These are phyloP conservation scores for Pipra filicauda DNA, from an alignment of 2,113 vertebrate species.

Conservation along the genomic window DNA sequence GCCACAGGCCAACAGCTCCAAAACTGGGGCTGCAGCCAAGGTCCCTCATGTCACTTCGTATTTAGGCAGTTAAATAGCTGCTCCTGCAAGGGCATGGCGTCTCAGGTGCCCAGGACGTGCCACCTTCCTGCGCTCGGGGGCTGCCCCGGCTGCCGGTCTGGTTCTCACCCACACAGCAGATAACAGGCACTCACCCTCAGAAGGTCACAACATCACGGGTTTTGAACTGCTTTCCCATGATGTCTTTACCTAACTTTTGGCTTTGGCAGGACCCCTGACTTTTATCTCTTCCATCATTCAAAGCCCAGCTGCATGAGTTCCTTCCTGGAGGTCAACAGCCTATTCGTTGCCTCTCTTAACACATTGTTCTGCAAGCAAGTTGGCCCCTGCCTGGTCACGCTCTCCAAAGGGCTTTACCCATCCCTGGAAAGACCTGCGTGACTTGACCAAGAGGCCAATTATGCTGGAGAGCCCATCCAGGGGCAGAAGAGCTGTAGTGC, in stretches of 20 bases:
- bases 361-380: rapidly evolving
- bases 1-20: constrained; percentile 18
- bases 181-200: background rate
- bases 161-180: background rate
- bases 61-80: background rate
- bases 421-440: background rate
- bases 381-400: background rate
- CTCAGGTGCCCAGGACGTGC: background rate
- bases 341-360: rapidly evolving
- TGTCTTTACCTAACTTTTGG: background rate
- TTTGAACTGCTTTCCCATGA: background rate
- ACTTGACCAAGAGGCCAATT: background rate
- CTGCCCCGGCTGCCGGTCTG: background rate
- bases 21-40: background rate
- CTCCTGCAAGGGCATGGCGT: background rate
- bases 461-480: background rate
- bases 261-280: background rate
- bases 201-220: rapidly evolving
- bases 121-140: rapidly evolving
- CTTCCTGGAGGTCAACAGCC: background rate
- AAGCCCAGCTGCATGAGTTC: background rate
- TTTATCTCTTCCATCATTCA: background rate
- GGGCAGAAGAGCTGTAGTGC: background rate
- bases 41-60: background rate
- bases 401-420: background rate